Conservation (phyloP, 2,113 vertebrate genomes). For the Mesitornis unicolor region DNA sequence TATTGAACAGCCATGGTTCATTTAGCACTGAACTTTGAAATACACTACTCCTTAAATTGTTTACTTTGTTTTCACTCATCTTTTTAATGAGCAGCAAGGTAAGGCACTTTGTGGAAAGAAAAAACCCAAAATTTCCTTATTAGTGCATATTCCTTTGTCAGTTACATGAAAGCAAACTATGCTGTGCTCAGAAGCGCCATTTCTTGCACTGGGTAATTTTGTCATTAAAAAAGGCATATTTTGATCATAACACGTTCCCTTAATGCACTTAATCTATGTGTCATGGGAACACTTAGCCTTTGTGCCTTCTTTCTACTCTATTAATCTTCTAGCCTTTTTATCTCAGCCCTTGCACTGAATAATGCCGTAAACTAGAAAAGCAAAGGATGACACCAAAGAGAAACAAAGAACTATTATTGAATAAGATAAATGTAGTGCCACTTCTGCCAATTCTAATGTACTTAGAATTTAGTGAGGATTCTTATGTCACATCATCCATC, state of each 20-base stretch:
- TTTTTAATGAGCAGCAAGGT: background rate
- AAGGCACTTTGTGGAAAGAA: background rate
- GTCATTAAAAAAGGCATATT: background rate
- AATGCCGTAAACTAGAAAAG: background rate
- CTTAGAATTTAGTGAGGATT: conserved; percentile 50
- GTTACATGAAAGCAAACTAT: background rate
- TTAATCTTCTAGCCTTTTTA: background rate
- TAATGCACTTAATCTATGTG: background rate
- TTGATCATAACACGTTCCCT: background rate
- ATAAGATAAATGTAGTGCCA: conserved; percentile 49
- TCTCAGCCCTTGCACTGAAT: background rate
- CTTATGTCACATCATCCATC: conserved; percentile 54
- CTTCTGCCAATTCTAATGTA: conserved; percentile 51
- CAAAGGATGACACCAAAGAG: background rate
- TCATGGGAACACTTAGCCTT: background rate
- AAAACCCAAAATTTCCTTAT: background rate
- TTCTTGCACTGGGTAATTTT: background rate
- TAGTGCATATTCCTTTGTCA: background rate
- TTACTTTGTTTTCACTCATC: background rate
- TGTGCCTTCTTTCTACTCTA: background rate
- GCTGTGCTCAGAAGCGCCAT: background rate
- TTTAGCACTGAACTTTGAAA: background rate
- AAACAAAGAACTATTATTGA: background rate
- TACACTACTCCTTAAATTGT: background rate
- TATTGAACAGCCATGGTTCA: background rate